Percentiles rank a stretch among this genome's conserved stretches.
Conservation (phyloP, 2,113 vertebrate species). For the Sus scrofa region DNA sequence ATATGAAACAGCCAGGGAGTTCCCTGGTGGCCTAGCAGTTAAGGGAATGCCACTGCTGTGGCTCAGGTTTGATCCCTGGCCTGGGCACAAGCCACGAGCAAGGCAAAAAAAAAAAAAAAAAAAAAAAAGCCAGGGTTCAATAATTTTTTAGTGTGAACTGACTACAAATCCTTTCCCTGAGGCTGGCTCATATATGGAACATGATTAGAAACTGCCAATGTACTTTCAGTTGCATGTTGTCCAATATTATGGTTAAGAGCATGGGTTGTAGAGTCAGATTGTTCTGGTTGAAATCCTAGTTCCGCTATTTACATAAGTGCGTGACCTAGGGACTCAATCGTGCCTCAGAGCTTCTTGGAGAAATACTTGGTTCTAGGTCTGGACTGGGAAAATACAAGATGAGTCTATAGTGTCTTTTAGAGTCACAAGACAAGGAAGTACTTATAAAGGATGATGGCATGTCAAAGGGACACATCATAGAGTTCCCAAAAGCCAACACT, state of each 20-base stretch:
- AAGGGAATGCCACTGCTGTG: too few relatives aligned
- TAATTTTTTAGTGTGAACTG: background rate
- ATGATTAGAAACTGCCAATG: background rate
- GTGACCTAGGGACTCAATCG: background rate
- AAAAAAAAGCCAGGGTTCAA: background rate
- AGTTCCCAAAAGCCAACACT: background rate
- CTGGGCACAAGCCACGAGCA: too few relatives aligned
- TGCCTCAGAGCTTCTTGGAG: background rate
- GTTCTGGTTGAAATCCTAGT: background rate
- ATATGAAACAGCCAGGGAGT: background rate
- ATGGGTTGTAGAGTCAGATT: background rate
- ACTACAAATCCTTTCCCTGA: background rate
- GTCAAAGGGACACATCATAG: background rate
- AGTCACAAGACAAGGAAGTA: background rate
- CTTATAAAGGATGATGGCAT: background rate
- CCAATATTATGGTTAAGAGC: background rate
- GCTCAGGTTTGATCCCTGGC: too few relatives aligned
- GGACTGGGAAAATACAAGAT: background rate
- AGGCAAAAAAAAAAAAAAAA: too few relatives aligned
- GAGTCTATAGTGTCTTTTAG: background rate
- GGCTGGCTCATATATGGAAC: background rate
- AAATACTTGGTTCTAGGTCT: background rate
- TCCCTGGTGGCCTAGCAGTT: too few relatives aligned
- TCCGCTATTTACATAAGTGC: background rate
- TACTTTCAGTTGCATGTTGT: background rate